Conservation (phyloP, 1,140 invertebrate species). For the Aphelenchoides fujianensis region DNA sequence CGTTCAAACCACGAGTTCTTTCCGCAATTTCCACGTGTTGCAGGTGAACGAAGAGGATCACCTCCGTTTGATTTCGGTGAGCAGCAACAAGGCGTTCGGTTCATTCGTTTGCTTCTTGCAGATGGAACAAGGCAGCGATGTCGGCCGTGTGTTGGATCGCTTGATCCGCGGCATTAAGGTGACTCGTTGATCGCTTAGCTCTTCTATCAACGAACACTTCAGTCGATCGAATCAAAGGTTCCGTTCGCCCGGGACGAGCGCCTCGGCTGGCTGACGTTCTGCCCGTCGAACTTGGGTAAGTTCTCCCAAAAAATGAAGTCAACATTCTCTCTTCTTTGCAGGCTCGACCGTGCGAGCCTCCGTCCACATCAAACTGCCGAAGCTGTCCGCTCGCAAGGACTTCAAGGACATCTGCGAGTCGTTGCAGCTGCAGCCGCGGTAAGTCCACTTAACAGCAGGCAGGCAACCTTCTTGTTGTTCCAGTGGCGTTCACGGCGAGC, state of each 20-base stretch:
- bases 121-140: slow-evolving; percentile 90
- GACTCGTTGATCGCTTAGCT: too few species aligned
- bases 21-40: too few species aligned
- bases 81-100: too few species aligned
- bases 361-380: slow-evolving; percentile 93
- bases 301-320: slow-evolving; percentile 72
- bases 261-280: slow-evolving; percentile 72
- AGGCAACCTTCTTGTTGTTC: too few species aligned
- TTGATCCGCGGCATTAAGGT: slow-evolving; percentile 73
- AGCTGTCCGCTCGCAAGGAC: slow-evolving; percentile 80
- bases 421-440: slow-evolving; percentile 78
- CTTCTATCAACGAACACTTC: slow-evolving; percentile 17
- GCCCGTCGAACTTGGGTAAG: slow-evolving; percentile 63
- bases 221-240: slow-evolving; percentile 77
- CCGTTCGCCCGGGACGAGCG: slow-evolving; percentile 87
- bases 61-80: slow-evolving; percentile 82
- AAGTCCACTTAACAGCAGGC: too few species aligned
- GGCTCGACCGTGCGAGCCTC: slow-evolving; percentile 95
- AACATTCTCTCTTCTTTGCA: slow-evolving; percentile 66
- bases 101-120: too few species aligned
- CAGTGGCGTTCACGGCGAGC: slow-evolving; percentile 64
- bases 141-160: slow-evolving; percentile 76
- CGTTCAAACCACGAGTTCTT: too few species aligned
- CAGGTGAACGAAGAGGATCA: slow-evolving; percentile 90
- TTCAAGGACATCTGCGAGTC: slow-evolving; percentile 81